Evolutionary conservation across 2,888 invertebrate genomes (phyloP).

Genomic region (Agonopterix heracliana): DNA sequence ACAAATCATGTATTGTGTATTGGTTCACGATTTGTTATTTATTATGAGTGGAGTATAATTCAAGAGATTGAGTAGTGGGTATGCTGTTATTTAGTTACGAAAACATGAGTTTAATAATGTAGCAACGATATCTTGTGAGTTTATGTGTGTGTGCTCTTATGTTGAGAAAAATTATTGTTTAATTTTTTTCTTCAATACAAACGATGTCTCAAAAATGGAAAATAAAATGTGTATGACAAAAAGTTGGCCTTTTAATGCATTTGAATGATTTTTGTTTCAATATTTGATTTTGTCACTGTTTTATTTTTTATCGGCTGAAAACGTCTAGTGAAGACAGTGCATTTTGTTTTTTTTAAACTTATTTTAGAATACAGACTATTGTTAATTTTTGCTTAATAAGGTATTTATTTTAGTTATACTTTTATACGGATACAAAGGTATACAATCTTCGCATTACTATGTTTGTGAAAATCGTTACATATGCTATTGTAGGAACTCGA

Average conservation of each 20-base stretch:
- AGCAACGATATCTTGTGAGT: conserved; percentile 13
- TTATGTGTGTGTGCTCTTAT: conserved; percentile 27
- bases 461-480: conserved; percentile 6
- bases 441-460: conserved; percentile 47
- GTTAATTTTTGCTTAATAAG: conserved; percentile 68
- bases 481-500: no score
- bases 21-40: conserved; percentile 49
- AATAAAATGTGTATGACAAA: conserved; percentile 55
- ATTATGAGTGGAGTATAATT: conserved; percentile 32
- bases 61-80: conserved; percentile 35
- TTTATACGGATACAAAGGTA: conserved; percentile 72
- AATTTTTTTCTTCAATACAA: conserved; percentile 21
- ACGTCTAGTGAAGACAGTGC: conserved; percentile 42
- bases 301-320: conserved; percentile 22
- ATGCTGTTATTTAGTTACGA: conserved; percentile 23
- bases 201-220: conserved; percentile 38
- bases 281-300: conserved; percentile 31
- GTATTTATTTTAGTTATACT: conserved; percentile 75
- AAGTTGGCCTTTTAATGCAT: conserved; percentile 67
- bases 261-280: conserved; percentile 37
- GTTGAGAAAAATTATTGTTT: conserved; percentile 7
- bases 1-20: conserved; percentile 54
- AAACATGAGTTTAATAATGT: conserved; percentile 1
- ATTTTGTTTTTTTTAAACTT: conserved; percentile 59
- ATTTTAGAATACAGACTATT: conserved; percentile 48